Conservation (phyloP, 2,888 invertebrate species). For the Amphiduros pacificus region DNA sequence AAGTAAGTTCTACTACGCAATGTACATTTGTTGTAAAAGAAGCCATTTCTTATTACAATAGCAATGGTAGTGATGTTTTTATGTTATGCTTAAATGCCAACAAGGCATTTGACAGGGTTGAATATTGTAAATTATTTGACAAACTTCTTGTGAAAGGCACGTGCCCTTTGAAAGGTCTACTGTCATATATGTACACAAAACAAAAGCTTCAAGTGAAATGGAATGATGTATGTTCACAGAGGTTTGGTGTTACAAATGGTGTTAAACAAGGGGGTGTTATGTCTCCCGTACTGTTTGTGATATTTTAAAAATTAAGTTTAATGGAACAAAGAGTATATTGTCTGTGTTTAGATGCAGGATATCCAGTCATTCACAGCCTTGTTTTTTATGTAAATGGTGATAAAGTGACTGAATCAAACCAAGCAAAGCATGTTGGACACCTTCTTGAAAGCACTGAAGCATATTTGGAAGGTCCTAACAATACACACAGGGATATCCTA, state of each 20-base stretch:
- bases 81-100: not conserved
- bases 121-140: not conserved
- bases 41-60: not conserved
- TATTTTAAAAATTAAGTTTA: too few species aligned
- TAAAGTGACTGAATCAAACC: too few species aligned
- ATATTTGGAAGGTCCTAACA: too few species aligned
- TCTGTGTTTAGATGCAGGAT: too few species aligned
- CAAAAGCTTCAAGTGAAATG: not conserved
- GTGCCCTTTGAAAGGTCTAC: not conserved
- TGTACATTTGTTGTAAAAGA: not conserved
- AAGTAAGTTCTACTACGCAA: not conserved
- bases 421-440: too few species aligned
- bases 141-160: not conserved
- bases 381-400: too few species aligned
- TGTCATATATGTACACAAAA: not conserved
- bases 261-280: not conserved
- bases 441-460: too few species aligned
- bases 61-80: not conserved
- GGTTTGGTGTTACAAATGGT: not conserved
- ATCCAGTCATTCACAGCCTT: too few species aligned
- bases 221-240: not conserved
- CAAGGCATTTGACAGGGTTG: not conserved
- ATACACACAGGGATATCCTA: too few species aligned
- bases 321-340: too few species aligned
- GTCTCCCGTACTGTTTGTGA: too few species aligned